These are phyloP conservation scores for Uloborus plumipes DNA, from an alignment of 2,888 invertebrate species.

Conservation along the genomic window DNA sequence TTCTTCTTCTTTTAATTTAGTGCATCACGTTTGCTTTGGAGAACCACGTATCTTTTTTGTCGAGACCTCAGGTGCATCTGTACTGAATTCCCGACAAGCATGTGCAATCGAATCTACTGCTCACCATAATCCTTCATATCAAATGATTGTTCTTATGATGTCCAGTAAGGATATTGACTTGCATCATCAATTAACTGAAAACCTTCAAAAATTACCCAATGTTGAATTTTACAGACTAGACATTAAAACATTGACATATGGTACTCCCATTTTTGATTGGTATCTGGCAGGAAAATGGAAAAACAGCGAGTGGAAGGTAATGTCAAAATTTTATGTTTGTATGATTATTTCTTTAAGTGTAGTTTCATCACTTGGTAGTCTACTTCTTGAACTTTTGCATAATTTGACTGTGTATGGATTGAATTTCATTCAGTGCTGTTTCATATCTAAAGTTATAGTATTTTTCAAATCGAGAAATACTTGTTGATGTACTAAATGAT, in stretches of 20 bases:
- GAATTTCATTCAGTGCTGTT: too few species aligned
- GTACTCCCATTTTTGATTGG: conserved; percentile 76
- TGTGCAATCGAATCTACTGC: conserved; percentile 81
- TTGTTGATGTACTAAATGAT: too few species aligned
- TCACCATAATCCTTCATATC: conserved; percentile 74
- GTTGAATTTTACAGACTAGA: conserved; percentile 70
- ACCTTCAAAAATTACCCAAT: conserved; percentile 12
- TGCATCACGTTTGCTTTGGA: conserved; percentile 15
- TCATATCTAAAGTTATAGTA: too few species aligned
- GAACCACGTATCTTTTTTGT: conserved; percentile 76
- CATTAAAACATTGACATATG: conserved; percentile 76
- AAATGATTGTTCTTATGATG: conserved; percentile 44
- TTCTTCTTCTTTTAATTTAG: conserved; percentile 31
- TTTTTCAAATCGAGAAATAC: too few species aligned
- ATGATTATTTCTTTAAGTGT: background rate
- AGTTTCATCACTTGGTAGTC: background rate
- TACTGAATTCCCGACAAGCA: conserved; percentile 74
- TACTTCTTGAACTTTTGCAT: too few species aligned
- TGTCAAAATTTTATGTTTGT: background rate
- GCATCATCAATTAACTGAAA: conserved; percentile 4
- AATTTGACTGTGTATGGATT: too few species aligned
- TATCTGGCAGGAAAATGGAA: conserved; percentile 75
- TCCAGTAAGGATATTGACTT: conserved; percentile 4
- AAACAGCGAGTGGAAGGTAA: conserved; percentile 70
- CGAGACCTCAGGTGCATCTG: conserved; percentile 75